Base-by-base conservation (phyloP, 2,797 vertebrate genomes). In the Phoeniculus purpureus region DNA sequence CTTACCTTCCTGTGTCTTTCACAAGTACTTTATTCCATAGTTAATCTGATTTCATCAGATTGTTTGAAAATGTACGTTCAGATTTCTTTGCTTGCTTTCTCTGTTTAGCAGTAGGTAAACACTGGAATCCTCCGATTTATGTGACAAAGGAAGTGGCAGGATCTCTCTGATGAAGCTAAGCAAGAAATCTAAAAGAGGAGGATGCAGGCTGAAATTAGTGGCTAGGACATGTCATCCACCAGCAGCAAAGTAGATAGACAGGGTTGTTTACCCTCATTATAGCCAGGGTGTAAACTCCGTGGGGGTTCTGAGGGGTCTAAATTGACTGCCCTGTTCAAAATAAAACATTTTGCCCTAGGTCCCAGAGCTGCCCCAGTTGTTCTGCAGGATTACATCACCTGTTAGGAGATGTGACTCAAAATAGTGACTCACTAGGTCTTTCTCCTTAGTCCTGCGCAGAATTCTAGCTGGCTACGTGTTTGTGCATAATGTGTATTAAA, bases 41-140 rank as follows among this genome's bases (percentile, higher is more conserved):
- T 95, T 81, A 77, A 91, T 83, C 85, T 92, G 85, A 92, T 94
- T 96, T 96, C 82, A 95, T 67, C 58, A 80, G 75, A 74, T 84
- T 91, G 83, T 93, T 91, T 96, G 91, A 96, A 88, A 82, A 80
- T 86, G 40, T 90, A 92, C 71, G 78, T 81, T 95, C 83, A 90
- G 78, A 84, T 91, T 76, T 84, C 85, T 92, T 74, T 95, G 80
- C 85, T 95, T 92, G 81, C 83, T 93, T 76, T 95, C 85, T 91
- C 94, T 92, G 72, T 74, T 92, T 91, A 93, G 92, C 31, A 54
- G 51, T 88, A 52, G 86, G 83, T 91, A 95, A 95, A 94, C 89
- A 93, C 10, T 50, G 55, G 78, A 91, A 74, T 83, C 27, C 77
- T 90, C 67, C 45, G 54, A 88, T 84, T 94, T 84, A 84, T 87